phyloP scores from a whole-genome alignment of 2,888 invertebrate genomes.

The Agriopis leucophaearia region DNA sequence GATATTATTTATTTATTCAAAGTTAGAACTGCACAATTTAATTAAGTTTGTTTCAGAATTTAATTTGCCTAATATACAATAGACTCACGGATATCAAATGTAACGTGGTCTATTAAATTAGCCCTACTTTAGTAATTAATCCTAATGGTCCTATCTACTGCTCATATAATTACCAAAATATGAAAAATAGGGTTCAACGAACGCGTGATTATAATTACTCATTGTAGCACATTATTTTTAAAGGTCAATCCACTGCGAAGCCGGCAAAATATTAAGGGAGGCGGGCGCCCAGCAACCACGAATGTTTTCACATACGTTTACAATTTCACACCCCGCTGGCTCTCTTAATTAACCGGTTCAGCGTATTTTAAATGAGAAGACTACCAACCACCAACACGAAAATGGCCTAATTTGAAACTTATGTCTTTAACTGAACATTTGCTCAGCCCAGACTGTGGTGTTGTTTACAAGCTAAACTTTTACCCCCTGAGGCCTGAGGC shows the following conservation, averaged over 20 bases:
- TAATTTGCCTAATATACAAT: too few relatives aligned
- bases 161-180: constrained; percentile 5
- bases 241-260: constrained; percentile 51
- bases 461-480: constrained; percentile 57
- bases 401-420: constrained; percentile 62
- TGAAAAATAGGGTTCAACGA: constrained; percentile 17
- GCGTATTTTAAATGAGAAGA: constrained; percentile 74
- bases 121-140: constrained; percentile 2
- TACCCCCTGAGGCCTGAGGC: constrained; percentile 47
- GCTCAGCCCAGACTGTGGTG: constrained; percentile 47
- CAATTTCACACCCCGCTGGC: constrained; percentile 76
- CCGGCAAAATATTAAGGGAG: constrained; percentile 51
- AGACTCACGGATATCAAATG: too few relatives aligned
- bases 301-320: constrained; percentile 77
- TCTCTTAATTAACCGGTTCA: constrained; percentile 77
- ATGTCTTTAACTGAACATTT: constrained; percentile 59
- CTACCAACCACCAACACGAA: constrained; percentile 48
- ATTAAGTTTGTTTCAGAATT: too few relatives aligned
- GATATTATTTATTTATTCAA: too few relatives aligned
- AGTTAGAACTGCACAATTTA: too few relatives aligned
- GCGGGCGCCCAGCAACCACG: constrained; percentile 58
- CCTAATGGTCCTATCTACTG: too few relatives aligned
- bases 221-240: constrained; percentile 49
- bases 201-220: constrained; percentile 22
- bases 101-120: too few relatives aligned